Evolutionary conservation across 1,140 invertebrate species (phyloP).

Genomic region (Drosophila mayri): DNA sequence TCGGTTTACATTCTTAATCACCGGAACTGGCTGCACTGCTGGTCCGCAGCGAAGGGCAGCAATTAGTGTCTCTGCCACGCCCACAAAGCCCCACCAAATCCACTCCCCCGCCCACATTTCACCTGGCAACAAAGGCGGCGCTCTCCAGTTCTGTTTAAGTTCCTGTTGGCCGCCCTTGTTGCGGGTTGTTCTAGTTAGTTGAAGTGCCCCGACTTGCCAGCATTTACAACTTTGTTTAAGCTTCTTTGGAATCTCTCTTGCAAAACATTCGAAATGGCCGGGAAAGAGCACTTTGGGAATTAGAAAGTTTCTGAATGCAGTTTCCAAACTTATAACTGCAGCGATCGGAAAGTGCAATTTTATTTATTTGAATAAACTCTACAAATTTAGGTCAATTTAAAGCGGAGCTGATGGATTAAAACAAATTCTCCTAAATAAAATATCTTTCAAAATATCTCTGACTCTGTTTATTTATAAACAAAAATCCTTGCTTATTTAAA

Average conservation of each 20-base stretch:
- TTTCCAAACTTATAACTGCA: slow-evolving; percentile 28
- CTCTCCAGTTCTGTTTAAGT: slow-evolving; percentile 9
- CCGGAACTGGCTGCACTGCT: slow-evolving; percentile 51
- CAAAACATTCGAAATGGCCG: slow-evolving; percentile 31
- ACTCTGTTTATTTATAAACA: not conserved
- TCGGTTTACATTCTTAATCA: slow-evolving; percentile 51
- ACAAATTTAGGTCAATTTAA: not conserved
- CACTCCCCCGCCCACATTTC: not conserved
- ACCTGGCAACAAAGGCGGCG: not conserved
- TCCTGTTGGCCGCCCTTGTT: slow-evolving; percentile 32
- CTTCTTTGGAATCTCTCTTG: slow-evolving; percentile 37
- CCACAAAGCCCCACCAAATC: slow-evolving; percentile 43
- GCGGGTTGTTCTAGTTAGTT: slow-evolving; percentile 44
- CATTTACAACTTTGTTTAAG: slow-evolving; percentile 61
- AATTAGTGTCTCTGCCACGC: slow-evolving; percentile 51
- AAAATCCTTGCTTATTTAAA: not conserved
- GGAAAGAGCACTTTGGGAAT: slow-evolving; percentile 37
- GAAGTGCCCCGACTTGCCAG: slow-evolving; percentile 45
- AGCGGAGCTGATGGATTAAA: not conserved
- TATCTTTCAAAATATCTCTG: not conserved
- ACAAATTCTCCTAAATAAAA: not conserved
- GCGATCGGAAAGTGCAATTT: slow-evolving; percentile 22
- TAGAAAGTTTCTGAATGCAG: slow-evolving; percentile 37
- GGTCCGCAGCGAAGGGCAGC: slow-evolving; percentile 32
- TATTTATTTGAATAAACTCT: slow-evolving; percentile 11